Evolutionary conservation across 2,888 invertebrate genomes (phyloP).

Genomic region (Mimachlamys varia): DNA sequence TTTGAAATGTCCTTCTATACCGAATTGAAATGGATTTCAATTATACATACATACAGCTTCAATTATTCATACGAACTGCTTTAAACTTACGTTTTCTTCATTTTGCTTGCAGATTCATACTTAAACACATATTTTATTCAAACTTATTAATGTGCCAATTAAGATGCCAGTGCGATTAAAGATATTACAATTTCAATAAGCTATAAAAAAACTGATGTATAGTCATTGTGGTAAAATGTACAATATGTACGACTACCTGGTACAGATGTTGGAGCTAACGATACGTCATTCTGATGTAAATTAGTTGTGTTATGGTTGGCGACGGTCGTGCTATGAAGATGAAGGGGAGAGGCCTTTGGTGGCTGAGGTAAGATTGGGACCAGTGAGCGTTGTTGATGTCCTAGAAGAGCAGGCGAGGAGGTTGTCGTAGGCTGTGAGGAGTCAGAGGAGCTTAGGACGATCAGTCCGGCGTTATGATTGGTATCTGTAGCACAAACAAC

Average conservation of each 20-base stretch:
- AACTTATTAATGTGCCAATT: no score
- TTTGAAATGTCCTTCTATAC: no score
- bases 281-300: neutral
- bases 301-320: neutral
- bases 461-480: neutral
- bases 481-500: neutral
- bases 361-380: constrained; percentile 16
- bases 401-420: neutral
- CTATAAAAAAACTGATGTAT: no score
- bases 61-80: no score
- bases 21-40: no score
- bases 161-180: no score
- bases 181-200: no score
- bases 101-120: no score
- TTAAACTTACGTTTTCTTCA: no score
- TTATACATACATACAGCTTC: no score
- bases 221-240: neutral
- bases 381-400: constrained; percentile 15
- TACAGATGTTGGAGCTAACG: neutral
- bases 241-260: constrained; percentile 9
- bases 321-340: neutral
- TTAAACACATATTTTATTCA: no score
- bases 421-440: neutral
- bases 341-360: neutral
- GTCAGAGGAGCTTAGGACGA: neutral